These are phyloP conservation scores for Baccha elongata DNA, from an alignment of 2,888 invertebrate species.

Conservation along the genomic window DNA sequence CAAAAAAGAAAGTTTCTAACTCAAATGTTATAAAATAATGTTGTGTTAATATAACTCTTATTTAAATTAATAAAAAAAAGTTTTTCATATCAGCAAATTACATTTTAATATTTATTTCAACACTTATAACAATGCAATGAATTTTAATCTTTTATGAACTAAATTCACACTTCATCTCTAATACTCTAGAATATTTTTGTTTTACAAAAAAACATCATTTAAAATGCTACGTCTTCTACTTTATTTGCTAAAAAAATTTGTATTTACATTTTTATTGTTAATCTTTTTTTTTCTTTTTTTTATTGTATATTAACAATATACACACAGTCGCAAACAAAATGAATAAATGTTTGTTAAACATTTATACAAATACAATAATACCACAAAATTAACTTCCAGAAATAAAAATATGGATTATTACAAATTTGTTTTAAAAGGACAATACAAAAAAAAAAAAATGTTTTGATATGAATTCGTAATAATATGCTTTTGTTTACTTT, in stretches of 20 bases:
- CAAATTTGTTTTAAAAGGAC: not conserved
- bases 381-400: slow-evolving; percentile 7
- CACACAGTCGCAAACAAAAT: not conserved
- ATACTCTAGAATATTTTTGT: not conserved
- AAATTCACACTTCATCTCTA: not conserved
- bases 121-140: no score
- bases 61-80: no score
- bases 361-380: slow-evolving; percentile 41
- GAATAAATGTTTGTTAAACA: slow-evolving; percentile 36
- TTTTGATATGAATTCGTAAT: slow-evolving; percentile 37
- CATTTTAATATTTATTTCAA: no score
- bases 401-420: not conserved
- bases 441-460: not conserved
- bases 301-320: slow-evolving; percentile 19
- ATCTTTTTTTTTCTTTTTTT: slow-evolving; percentile 9
- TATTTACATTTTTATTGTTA: slow-evolving; percentile 49
- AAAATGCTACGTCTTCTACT: not conserved
- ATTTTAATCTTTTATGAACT: no score
- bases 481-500: slow-evolving; percentile 8
- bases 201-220: not conserved
- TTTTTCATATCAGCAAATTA: no score
- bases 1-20: no score
- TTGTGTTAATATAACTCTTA: no score
- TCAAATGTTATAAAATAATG: no score
- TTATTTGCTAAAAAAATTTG: not conserved